phyloP scores from a whole-genome alignment of 2,888 invertebrate species.

The Kuschelorhynchus macadamiae region DNA sequence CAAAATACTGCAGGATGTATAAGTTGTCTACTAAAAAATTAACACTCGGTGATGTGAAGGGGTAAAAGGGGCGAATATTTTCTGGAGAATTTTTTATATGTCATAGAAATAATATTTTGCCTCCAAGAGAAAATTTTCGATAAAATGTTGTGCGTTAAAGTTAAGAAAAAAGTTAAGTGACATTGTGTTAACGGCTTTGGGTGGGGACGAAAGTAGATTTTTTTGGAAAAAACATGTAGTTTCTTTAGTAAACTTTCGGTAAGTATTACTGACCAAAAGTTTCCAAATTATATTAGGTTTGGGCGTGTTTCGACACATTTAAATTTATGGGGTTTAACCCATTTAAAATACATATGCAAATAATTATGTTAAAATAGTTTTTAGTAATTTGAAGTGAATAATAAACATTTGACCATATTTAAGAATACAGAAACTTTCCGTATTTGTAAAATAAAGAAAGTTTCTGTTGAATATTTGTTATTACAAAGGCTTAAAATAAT shows the following conservation, averaged over 20 bases:
- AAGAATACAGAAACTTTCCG: too few species aligned
- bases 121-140: neutral
- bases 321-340: too few species aligned
- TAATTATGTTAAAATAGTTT: too few species aligned
- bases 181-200: conserved; percentile 25
- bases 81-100: neutral
- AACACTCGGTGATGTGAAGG: neutral
- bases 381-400: too few species aligned
- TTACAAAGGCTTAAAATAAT: too few species aligned
- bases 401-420: too few species aligned
- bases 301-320: too few species aligned
- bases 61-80: neutral
- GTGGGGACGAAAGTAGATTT: conserved; percentile 37
- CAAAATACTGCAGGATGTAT: conserved; percentile 8
- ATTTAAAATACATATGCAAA: too few species aligned
- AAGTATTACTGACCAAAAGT: too few species aligned
- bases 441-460: too few species aligned
- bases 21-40: neutral
- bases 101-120: neutral
- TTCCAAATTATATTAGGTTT: too few species aligned
- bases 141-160: conserved; percentile 47
- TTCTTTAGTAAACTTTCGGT: conserved; percentile 13
- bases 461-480: too few species aligned
- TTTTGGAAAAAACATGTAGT: conserved; percentile 35
- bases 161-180: conserved; percentile 49